Percentiles rank a stretch among this genome's conserved stretches.
phyloP scores from a whole-genome alignment of 2,113 vertebrate genomes.

The Xenopus borealis region DNA sequence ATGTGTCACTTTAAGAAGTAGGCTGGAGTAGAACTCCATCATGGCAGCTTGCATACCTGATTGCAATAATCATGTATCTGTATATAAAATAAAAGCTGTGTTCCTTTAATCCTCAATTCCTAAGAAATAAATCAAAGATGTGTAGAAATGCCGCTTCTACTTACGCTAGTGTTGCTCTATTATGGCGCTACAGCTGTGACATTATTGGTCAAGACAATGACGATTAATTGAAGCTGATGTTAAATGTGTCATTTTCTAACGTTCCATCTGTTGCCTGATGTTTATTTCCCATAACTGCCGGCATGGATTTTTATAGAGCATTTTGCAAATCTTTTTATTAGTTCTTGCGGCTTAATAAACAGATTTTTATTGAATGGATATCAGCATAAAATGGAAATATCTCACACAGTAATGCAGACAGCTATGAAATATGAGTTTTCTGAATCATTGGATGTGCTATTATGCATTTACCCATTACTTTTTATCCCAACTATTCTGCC shows the following conservation, averaged over 20 bases:
- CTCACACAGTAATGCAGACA: slow-evolving; percentile 37
- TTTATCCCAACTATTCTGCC: background rate
- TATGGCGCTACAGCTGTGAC: too few relatives aligned
- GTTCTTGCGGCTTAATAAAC: slow-evolving; percentile 42
- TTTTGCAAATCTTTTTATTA: slow-evolving; percentile 34
- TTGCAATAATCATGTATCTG: too few relatives aligned
- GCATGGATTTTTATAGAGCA: slow-evolving; percentile 28
- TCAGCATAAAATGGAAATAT: slow-evolving; percentile 40
- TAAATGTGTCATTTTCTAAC: slow-evolving; percentile 27
- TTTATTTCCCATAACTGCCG: slow-evolving; percentile 19
- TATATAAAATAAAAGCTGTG: too few relatives aligned
- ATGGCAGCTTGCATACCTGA: too few relatives aligned
- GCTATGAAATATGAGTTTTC: slow-evolving; percentile 29
- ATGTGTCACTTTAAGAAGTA: too few relatives aligned
- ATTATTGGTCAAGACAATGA: slow-evolving; percentile 1
- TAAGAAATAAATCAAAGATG: too few relatives aligned
- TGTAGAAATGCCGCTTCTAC: too few relatives aligned
- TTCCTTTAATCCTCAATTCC: too few relatives aligned
- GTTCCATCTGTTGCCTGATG: slow-evolving; percentile 31
- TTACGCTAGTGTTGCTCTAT: too few relatives aligned
- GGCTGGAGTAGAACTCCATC: too few relatives aligned
- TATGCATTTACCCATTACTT: background rate
- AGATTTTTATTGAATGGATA: slow-evolving; percentile 42
- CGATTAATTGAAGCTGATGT: slow-evolving; percentile 32
- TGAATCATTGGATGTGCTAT: background rate